phyloP scores from a whole-genome alignment of 1,140 invertebrate species.

The Heterodera schachtii region DNA sequence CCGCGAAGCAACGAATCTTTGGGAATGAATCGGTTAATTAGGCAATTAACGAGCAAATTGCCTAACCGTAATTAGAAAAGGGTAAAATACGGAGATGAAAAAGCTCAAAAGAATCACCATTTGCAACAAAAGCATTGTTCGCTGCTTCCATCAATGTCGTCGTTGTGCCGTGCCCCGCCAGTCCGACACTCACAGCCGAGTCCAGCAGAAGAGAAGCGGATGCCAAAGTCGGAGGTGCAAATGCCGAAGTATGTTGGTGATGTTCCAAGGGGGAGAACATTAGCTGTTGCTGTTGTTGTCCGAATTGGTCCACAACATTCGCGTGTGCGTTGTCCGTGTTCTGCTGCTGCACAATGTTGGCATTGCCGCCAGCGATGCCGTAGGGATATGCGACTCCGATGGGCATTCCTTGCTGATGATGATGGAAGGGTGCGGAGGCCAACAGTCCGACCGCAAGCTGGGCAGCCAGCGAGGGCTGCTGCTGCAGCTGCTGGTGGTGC shows the following conservation, averaged over 20 bases:
- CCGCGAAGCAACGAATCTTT: constrained; percentile 9
- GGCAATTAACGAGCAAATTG: neutral
- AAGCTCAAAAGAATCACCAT: neutral
- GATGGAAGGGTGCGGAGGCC: constrained; percentile 6
- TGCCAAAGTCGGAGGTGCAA: constrained; percentile 21
- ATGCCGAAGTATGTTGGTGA: constrained; percentile 12
- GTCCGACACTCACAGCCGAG: neutral
- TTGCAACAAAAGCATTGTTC: neutral
- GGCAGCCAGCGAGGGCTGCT: constrained; percentile 26
- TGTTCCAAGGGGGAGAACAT: constrained; percentile 13
- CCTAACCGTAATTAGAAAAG: neutral
- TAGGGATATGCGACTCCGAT: neutral
- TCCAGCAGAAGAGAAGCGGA: neutral
- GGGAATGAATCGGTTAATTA: constrained; percentile 5
- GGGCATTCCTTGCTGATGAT: neutral
- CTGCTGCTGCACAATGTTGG: neutral
- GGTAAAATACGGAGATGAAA: too few relatives aligned
- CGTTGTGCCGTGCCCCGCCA: neutral
- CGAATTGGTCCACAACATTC: neutral
- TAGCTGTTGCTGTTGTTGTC: constrained; percentile 14
- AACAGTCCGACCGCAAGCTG: constrained; percentile 26
- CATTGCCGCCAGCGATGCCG: neutral
- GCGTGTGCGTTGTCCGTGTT: neutral
- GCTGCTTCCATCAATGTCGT: neutral
- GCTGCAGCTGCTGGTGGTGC: constrained; percentile 11